Conservation (phyloP, 2,888 invertebrate genomes). For the Artemia sinica region DNA sequence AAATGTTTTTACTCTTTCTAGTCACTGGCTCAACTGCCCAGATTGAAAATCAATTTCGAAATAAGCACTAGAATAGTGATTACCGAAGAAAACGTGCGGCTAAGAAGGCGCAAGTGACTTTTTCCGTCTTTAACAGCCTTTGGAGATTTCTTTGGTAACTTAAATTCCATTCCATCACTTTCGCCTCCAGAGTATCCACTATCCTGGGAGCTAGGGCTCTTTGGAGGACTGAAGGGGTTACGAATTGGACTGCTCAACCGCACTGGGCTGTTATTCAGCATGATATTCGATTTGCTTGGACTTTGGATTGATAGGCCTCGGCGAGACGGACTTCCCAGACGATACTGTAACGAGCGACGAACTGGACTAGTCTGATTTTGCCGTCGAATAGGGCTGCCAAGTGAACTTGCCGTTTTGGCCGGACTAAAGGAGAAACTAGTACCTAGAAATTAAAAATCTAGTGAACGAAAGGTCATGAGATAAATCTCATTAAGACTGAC, state of each 20-base stretch:
- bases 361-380: not conserved
- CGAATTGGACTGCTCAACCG: not conserved
- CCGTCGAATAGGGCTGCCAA: not conserved
- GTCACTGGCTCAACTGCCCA: too few species aligned
- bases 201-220: constrained; percentile 10
- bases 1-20: too few species aligned
- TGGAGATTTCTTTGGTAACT: not conserved
- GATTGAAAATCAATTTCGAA: too few species aligned
- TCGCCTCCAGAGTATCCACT: not conserved
- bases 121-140: not conserved
- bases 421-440: not conserved
- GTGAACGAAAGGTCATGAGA: too few species aligned
- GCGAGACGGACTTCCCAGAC: not conserved
- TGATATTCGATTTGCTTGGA: constrained; percentile 6
- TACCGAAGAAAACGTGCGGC: constrained; percentile 12
- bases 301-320: constrained; percentile 1
- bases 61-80: not conserved
- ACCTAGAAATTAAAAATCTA: not conserved
- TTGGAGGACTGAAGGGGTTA: constrained; percentile 1
- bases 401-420: not conserved
- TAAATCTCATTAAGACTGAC: too few species aligned
- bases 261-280: not conserved
- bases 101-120: not conserved
- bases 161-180: not conserved
- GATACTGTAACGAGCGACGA: too few species aligned